Percentiles rank a stretch among this genome's conserved stretches.
These are phyloP conservation scores for Drosophila meridionalis DNA, from an alignment of 2,888 invertebrate genomes.

Conservation along the genomic window DNA sequence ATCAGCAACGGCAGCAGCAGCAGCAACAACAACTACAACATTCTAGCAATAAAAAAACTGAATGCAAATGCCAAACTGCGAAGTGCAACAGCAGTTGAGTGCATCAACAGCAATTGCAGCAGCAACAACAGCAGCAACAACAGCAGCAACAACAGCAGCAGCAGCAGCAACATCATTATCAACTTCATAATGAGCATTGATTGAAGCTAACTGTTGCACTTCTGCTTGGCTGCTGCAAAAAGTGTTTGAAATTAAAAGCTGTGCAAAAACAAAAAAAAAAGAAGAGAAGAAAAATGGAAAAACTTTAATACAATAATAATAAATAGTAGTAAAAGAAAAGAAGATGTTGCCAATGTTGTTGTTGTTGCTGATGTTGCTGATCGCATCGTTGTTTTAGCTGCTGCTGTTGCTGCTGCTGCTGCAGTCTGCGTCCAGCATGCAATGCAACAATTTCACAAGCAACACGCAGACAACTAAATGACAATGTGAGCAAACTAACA, in stretches of 20 bases:
- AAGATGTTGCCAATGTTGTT: constrained; percentile 69
- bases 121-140: constrained; percentile 28
- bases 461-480: constrained; percentile 78
- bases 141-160: constrained; percentile 34
- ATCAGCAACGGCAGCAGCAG: constrained; percentile 8
- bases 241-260: constrained; percentile 57
- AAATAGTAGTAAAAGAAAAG: constrained; percentile 72
- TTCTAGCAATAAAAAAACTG: constrained; percentile 49
- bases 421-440: constrained; percentile 62
- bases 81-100: constrained; percentile 51
- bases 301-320: constrained; percentile 67
- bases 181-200: constrained; percentile 60
- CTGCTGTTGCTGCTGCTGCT: constrained; percentile 40
- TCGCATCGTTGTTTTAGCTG: constrained; percentile 51
- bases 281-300: constrained; percentile 14
- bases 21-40: constrained; percentile 25
- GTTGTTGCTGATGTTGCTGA: constrained; percentile 45
- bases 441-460: constrained; percentile 81
- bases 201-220: constrained; percentile 74
- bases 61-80: constrained; percentile 80
- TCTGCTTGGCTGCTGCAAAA: constrained; percentile 46
- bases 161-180: constrained; percentile 33
- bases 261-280: constrained; percentile 30
- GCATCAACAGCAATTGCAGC: constrained; percentile 39
- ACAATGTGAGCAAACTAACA: constrained; percentile 75